These are phyloP conservation scores for Buteo buteo DNA, from an alignment of 2,113 vertebrate genomes.

Conservation along the genomic window DNA sequence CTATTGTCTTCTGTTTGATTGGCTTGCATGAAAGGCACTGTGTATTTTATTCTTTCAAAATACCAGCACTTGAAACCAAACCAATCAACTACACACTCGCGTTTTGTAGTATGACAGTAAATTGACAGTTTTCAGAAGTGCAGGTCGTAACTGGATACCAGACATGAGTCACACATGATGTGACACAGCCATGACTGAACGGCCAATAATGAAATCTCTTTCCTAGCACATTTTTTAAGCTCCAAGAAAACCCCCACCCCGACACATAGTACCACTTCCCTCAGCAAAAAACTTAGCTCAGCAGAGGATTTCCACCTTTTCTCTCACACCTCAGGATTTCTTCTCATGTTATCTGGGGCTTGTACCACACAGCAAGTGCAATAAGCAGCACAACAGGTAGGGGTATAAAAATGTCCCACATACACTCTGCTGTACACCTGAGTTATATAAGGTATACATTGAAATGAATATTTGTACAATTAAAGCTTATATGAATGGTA, in stretches of 20 bases:
- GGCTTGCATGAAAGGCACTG: background rate
- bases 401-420: background rate
- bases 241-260: background rate
- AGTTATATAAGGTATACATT: background rate
- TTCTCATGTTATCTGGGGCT: background rate
- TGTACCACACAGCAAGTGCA: background rate
- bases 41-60: background rate
- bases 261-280: background rate
- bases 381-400: background rate
- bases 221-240: background rate
- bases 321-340: background rate
- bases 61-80: background rate
- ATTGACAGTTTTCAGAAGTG: background rate
- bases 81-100: fast-evolving
- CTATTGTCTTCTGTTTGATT: background rate
- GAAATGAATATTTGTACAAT: background rate
- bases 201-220: background rate
- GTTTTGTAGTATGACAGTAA: background rate
- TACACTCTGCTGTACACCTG: background rate
- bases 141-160: background rate
- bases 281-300: background rate
- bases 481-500: background rate
- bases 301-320: background rate
- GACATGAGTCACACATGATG: background rate
- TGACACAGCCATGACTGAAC: background rate